A percentile compares a stretch with the other conserved stretches of the same genome.
These are phyloP conservation scores for Anthophora plumipes DNA, from an alignment of 2,888 invertebrate genomes.

Conservation along the genomic window DNA sequence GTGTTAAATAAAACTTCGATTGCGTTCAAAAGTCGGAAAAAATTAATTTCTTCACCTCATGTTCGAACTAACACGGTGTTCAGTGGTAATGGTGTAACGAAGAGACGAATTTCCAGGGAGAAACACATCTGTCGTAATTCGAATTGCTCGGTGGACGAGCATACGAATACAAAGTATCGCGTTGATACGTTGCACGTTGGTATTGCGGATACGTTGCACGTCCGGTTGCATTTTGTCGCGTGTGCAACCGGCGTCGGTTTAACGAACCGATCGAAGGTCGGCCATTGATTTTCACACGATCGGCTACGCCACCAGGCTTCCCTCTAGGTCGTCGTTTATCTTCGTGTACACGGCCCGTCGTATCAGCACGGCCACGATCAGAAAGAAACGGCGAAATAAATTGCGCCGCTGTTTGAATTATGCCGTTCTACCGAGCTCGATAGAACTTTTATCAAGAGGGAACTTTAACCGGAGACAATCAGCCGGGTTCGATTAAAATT, in stretches of 20 bases:
- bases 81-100: too few species aligned
- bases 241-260: slow-evolving; percentile 57
- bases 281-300: slow-evolving; percentile 69
- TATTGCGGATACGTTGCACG: slow-evolving; percentile 62
- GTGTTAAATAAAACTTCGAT: too few species aligned
- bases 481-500: neutral
- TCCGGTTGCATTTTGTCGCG: slow-evolving; percentile 64
- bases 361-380: slow-evolving; percentile 23
- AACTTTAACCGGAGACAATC: neutral
- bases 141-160: slow-evolving; percentile 55
- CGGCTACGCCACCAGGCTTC: slow-evolving; percentile 36
- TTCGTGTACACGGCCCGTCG: slow-evolving; percentile 26
- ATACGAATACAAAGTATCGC: slow-evolving; percentile 51
- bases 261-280: slow-evolving; percentile 72
- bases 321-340: slow-evolving; percentile 44
- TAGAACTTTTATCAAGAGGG: neutral
- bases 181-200: slow-evolving; percentile 33
- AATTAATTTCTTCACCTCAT: too few species aligned
- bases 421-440: neutral
- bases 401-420: neutral
- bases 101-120: slow-evolving; percentile 9
- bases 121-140: slow-evolving; percentile 48
- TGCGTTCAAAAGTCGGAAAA: too few species aligned
- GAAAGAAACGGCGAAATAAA: neutral
- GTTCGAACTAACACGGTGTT: too few species aligned